Conservation (phyloP, 92 coral and sea anemone species). For the Montipora capitata region DNA sequence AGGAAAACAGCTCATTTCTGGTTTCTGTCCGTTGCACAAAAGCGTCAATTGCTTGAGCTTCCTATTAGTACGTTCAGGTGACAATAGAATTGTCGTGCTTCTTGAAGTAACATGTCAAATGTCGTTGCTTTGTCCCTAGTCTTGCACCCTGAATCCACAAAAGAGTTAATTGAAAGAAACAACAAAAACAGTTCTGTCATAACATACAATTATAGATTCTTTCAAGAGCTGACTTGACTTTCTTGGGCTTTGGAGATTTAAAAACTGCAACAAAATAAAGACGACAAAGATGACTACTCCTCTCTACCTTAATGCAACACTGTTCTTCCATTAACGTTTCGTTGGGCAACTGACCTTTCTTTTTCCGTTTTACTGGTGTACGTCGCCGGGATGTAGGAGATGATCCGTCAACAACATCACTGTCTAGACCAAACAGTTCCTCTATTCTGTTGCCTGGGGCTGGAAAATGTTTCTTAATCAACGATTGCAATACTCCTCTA, state of each 20-base stretch:
- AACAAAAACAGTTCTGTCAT: too few species aligned
- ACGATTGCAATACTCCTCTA: slow-evolving; percentile 93
- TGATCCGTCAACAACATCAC: slow-evolving; percentile 73
- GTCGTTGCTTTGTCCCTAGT: too few species aligned
- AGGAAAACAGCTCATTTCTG: too few species aligned
- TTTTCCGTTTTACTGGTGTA: slow-evolving; percentile 75
- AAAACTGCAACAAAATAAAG: slow-evolving; percentile 23
- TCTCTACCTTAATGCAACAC: background rate
- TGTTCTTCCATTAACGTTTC: background rate
- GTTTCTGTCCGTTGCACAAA: too few species aligned
- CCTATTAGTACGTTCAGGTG: too few species aligned
- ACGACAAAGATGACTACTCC: too few species aligned
- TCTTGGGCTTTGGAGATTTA: slow-evolving; percentile 77
- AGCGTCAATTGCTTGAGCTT: too few species aligned
- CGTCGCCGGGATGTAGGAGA: slow-evolving; percentile 71
- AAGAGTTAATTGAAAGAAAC: too few species aligned
- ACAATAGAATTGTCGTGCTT: too few species aligned
- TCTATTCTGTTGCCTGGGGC: slow-evolving; percentile 88
- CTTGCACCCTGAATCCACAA: too few species aligned
- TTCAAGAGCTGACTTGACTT: slow-evolving; percentile 77
- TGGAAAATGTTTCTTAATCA: slow-evolving; percentile 96
- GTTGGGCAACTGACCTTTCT: slow-evolving; percentile 38
- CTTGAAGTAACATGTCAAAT: too few species aligned
- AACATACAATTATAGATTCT: slow-evolving; percentile 39
- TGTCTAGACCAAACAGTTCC: slow-evolving; percentile 76